Evolutionary conservation across 2,888 invertebrate genomes (phyloP), one percentile per base, ranked within the genome.

Genomic region (Zaprionus lineosus): DNA sequence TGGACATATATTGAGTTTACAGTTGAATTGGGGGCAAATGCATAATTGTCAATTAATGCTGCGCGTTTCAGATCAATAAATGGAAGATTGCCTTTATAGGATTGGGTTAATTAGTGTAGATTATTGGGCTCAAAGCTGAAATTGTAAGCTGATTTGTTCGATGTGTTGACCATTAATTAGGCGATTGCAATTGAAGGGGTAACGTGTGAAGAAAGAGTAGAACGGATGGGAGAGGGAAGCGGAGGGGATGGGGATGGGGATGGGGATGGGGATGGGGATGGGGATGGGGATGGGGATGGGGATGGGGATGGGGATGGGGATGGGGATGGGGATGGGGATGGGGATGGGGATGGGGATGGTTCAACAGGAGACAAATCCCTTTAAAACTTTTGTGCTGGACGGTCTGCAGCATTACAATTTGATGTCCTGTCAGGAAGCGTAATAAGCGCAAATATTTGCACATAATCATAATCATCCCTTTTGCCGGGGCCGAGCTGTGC

Each of bases 381-480:
- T n/a, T n/a, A n/a, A n/a, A n/a, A n/a, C n/a, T n/a, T n/a, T n/a
- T n/a, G n/a, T n/a, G n/a, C n/a, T n/a, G n/a, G n/a, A n/a, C n/a
- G n/a, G n/a, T n/a, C n/a, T 33, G 39, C 56, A 33, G 46, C 29
- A 43, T 47, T 55, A 34, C 44, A 50, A 60, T 57, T 60, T 58
- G 53, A 55, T 53, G 50, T 56, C 29, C 47, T 55, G 74, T 41
- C 58, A 46, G 48, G 40, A 43, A 31, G 65, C 61, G 58, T 70
- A 84, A 75, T 79, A 71, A 79, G 81, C 34, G 48, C 67, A 85
- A 77, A 77, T 85, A 85, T 77, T 77, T 85, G 63, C 84, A 71
- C 81, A 79, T 83, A 83, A 77, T 77, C 81, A 85, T 60, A 39
- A 50, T 73, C 44, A 72, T 74, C 51, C 58, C 43, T 81, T 63